phyloP scores from a whole-genome alignment of 2,113 vertebrate genomes.

The Laticauda laticaudata region DNA sequence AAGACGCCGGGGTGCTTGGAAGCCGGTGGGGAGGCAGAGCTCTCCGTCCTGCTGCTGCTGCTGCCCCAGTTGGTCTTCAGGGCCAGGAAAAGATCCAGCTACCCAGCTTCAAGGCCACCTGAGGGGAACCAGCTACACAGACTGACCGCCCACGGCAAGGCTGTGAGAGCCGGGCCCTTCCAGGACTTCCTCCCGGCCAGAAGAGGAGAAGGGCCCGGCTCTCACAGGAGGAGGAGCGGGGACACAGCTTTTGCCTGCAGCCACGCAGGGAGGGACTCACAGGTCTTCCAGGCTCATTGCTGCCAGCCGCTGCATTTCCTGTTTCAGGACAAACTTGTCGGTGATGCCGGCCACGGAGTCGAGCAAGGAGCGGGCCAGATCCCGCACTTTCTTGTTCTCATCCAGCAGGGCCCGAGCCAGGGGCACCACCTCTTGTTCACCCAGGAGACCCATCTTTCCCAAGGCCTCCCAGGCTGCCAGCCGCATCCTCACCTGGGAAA shows the following conservation, averaged over 20 bases:
- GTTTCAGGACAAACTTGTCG: constrained; percentile 42
- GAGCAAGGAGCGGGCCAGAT: constrained; percentile 39
- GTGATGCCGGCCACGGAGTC: constrained; percentile 36
- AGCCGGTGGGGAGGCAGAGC: neutral
- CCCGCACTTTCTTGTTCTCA: constrained; percentile 18
- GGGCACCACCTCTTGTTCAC: constrained; percentile 21
- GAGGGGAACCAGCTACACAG: neutral
- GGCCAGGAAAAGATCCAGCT: neutral
- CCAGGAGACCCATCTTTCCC: constrained; percentile 45
- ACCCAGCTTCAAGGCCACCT: neutral
- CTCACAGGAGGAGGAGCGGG: rapidly evolving
- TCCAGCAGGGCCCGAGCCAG: constrained; percentile 51
- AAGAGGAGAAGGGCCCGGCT: neutral
- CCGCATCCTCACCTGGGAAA: constrained; percentile 11
- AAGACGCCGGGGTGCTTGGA: neutral
- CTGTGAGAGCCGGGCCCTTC: too few species aligned
- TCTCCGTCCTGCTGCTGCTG: neutral
- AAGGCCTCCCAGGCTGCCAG: constrained; percentile 47
- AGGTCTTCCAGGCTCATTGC: neutral
- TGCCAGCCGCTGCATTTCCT: constrained; percentile 1
- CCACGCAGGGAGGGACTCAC: neutral
- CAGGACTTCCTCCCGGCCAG: neutral
- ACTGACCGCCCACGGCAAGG: neutral
- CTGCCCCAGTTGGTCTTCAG: neutral
- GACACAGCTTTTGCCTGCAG: rapidly evolving